Evolutionary conservation across 2,888 invertebrate genomes (phyloP).

Genomic region (Mechanitis messenoides): DNA sequence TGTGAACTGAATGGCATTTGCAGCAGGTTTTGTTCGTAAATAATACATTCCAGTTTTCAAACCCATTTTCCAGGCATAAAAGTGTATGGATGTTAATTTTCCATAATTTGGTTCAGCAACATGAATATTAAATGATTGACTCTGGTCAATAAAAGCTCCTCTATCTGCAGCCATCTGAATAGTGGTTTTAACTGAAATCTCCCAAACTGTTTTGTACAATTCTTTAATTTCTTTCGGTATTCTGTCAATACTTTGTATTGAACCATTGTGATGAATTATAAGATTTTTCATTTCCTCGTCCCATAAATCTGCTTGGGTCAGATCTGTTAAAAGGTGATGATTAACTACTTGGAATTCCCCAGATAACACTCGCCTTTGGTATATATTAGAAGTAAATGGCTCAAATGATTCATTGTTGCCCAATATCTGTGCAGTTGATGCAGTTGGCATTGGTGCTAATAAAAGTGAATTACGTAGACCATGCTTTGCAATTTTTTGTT

Average conservation of each 20-base stretch:
- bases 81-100: constrained; percentile 98
- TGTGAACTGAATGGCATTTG: constrained; percentile 97
- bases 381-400: constrained; percentile 98
- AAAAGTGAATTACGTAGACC: constrained; percentile 96
- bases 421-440: constrained; percentile 98
- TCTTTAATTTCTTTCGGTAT: constrained; percentile 91
- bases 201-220: constrained; percentile 98
- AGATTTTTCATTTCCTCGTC: constrained; percentile 96
- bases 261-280: constrained; percentile 93
- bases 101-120: constrained; percentile 96
- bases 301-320: constrained; percentile 95
- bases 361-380: constrained; percentile 93
- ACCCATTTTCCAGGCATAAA: constrained; percentile 97
- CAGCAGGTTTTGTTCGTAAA: constrained; percentile 96
- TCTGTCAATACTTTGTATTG: constrained; percentile 89
- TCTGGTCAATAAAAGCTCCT: constrained; percentile 98
- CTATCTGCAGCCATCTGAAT: constrained; percentile 98
- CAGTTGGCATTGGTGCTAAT: constrained; percentile 98
- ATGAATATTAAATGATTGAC: constrained; percentile 98
- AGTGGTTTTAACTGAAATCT: constrained; percentile 93
- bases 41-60: constrained; percentile 99
- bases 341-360: constrained; percentile 98
- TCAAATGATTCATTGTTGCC: constrained; percentile 99
- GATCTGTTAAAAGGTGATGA: constrained; percentile 94
- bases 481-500: constrained; percentile 88